Conservation (phyloP, 1,140 invertebrate species). For the Phymorhynchus buccinoides region DNA sequence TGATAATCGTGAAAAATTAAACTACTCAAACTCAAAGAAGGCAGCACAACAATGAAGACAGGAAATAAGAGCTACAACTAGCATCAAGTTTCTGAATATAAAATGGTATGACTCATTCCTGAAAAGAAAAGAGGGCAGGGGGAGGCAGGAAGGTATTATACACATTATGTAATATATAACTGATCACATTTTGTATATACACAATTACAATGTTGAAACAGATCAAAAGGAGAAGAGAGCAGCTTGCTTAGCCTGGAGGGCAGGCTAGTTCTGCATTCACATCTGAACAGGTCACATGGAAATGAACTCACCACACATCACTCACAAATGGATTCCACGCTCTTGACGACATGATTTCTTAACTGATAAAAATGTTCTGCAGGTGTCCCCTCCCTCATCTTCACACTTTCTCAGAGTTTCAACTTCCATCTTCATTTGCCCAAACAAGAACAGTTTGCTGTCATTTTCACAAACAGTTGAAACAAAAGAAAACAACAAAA, state of each 20-base stretch:
- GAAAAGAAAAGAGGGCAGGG: background rate
- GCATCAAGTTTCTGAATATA: slow-evolving; percentile 23
- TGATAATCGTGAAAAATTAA: background rate
- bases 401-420: background rate
- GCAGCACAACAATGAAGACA: background rate
- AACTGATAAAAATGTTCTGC: background rate
- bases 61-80: background rate
- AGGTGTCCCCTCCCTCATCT: background rate
- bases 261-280: background rate
- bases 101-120: background rate
- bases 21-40: background rate
- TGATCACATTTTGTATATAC: background rate
- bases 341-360: background rate
- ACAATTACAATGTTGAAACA: background rate
- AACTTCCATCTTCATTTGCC: background rate
- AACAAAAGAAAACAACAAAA: background rate
- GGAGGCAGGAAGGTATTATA: background rate
- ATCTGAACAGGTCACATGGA: background rate
- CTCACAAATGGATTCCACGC: too few species aligned
- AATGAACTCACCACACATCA: background rate
- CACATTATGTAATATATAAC: background rate
- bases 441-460: background rate
- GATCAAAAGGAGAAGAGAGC: background rate
- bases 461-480: background rate
- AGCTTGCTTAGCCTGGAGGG: background rate